Conservation (phyloP, 1,140 invertebrate species). For the Drosophila navojoa region DNA sequence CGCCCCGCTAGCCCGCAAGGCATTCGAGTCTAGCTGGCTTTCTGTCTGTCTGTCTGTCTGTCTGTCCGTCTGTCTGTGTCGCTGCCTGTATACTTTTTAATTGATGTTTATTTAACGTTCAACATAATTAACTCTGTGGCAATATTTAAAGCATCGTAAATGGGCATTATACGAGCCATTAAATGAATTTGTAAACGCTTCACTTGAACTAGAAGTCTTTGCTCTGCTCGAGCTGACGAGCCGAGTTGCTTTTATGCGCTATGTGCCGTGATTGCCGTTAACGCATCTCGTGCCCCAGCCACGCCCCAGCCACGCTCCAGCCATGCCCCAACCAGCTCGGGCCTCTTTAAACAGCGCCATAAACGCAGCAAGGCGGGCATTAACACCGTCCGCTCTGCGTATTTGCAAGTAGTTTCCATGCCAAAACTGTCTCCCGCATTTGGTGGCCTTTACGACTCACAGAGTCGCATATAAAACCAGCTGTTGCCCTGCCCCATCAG, state of each 20-base stretch:
- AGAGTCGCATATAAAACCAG: constrained; percentile 34
- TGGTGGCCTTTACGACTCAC: constrained; percentile 41
- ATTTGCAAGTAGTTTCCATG: constrained; percentile 11
- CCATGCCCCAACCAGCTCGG: constrained; percentile 1
- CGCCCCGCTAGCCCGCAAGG: constrained; percentile 27
- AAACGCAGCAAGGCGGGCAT: constrained; percentile 75
- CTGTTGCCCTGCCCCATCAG: constrained; percentile 5
- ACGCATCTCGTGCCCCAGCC: constrained; percentile 28
- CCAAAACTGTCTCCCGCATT: constrained; percentile 25
- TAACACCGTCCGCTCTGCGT: constrained; percentile 49
- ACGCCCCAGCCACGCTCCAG: constrained; percentile 12
- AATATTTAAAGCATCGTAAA: constrained; percentile 79
- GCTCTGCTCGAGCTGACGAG: too few species aligned
- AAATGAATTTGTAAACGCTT: constrained; percentile 76
- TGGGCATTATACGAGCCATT: constrained; percentile 70
- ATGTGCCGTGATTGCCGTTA: constrained; percentile 35
- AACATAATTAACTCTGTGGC: constrained; percentile 75
- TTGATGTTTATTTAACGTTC: constrained; percentile 82
- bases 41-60: neutral
- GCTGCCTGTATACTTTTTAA: constrained; percentile 61
- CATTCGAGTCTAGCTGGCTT: neutral
- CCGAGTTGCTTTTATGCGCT: constrained; percentile 3
- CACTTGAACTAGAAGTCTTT: constrained; percentile 56
- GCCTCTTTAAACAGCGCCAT: constrained; percentile 64
- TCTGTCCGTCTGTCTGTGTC: neutral